These are phyloP conservation scores for Hydrophis major DNA, from an alignment of 2,797 vertebrate species.

Conservation along the genomic window DNA sequence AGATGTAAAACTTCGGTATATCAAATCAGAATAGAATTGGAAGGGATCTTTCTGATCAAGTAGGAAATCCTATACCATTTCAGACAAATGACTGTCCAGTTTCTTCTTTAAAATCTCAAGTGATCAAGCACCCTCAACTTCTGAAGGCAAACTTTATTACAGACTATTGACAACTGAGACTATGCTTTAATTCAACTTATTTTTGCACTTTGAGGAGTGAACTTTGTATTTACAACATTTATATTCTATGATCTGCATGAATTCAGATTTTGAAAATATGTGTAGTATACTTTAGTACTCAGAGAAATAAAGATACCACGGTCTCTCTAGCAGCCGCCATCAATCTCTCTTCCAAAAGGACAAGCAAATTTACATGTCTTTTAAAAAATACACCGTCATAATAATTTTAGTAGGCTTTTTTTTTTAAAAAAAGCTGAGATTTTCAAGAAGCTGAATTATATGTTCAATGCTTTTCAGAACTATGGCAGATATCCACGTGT, in stretches of 20 bases:
- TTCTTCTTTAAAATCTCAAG: neutral
- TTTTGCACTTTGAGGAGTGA: neutral
- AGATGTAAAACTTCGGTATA: neutral
- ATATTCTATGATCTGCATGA: neutral
- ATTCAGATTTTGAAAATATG: neutral
- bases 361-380: neutral
- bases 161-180: neutral
- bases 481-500: neutral
- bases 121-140: neutral
- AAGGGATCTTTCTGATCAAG: neutral
- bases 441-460: neutral
- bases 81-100: neutral
- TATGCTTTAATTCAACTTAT: neutral
- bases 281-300: neutral
- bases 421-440: neutral
- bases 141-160: neutral
- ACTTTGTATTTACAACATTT: neutral
- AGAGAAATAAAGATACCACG: neutral
- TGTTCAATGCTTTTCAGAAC: neutral
- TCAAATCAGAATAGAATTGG: neutral
- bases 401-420: neutral
- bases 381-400: neutral
- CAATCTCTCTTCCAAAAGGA: neutral
- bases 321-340: neutral
- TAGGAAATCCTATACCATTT: neutral